These are phyloP conservation scores for Peromyscus nudipes DNA, from an alignment of 2,797 vertebrate species.

Conservation along the genomic window DNA sequence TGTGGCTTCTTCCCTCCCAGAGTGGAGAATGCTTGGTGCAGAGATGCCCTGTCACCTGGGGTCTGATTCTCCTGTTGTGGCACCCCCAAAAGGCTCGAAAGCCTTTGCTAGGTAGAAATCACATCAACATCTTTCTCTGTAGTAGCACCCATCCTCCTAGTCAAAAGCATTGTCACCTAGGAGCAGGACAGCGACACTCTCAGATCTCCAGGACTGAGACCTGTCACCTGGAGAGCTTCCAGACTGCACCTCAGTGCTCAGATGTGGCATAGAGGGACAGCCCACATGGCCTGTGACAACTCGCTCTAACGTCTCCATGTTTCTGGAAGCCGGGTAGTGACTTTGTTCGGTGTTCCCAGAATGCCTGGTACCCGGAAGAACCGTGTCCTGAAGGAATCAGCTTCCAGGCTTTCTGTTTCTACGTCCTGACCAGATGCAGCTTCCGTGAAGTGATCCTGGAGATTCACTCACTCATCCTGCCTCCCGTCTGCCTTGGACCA, in stretches of 20 bases:
- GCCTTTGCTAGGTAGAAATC: neutral
- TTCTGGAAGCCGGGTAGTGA: neutral
- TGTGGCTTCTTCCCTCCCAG: conserved; percentile 57
- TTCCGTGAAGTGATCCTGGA: neutral
- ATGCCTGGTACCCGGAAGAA: neutral
- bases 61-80: neutral
- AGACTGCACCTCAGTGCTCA: neutral
- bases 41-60: conserved; percentile 23
- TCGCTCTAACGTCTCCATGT: neutral
- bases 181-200: neutral
- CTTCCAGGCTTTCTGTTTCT: neutral
- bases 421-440: neutral
- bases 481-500: neutral
- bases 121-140: neutral
- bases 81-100: neutral
- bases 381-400: neutral
- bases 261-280: neutral
- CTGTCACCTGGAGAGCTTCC: neutral
- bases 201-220: neutral
- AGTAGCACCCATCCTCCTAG: neutral
- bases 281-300: neutral
- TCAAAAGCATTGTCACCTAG: neutral
- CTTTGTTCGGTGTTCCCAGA: neutral
- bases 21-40: conserved; percentile 13
- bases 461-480: fast-evolving